phyloP scores from a whole-genome alignment of 2,113 vertebrate genomes.

The Heliornis fulica region DNA sequence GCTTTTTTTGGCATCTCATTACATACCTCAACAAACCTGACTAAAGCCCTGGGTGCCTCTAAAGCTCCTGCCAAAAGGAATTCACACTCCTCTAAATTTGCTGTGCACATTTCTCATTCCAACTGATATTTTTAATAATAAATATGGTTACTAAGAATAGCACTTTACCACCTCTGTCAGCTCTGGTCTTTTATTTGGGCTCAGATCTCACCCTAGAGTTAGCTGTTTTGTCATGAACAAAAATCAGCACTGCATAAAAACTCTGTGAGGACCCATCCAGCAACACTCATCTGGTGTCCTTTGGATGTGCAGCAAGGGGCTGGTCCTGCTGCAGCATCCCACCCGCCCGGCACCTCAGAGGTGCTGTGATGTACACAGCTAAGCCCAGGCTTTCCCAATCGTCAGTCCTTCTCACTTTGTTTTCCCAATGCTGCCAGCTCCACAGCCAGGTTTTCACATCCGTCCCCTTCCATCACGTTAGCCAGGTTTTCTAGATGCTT shows the following conservation, averaged over 20 bases:
- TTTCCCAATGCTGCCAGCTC: not conserved
- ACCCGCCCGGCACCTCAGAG: fast-evolving
- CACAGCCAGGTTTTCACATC: not conserved
- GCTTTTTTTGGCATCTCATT: conserved; percentile 51
- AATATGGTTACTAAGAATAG: conserved; percentile 45
- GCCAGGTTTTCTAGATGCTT: not conserved
- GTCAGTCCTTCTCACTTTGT: not conserved
- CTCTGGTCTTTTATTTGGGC: not conserved
- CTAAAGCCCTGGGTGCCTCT: conserved; percentile 7
- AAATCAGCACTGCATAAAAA: not conserved
- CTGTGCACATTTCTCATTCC: not conserved
- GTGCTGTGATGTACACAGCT: not conserved
- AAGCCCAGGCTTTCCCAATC: not conserved
- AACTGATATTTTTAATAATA: conserved; percentile 49
- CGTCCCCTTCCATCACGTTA: not conserved
- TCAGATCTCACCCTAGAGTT: not conserved
- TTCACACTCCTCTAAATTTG: conserved; percentile 20
- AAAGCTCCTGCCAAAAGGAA: conserved; percentile 48
- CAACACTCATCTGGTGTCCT: not conserved
- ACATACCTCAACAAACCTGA: conserved; percentile 52
- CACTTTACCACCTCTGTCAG: not conserved
- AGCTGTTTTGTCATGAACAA: not conserved
- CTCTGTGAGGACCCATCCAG: not conserved
- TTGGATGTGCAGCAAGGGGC: not conserved
- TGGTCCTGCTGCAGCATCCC: not conserved